Evolutionary conservation across 2,797 vertebrate genomes (phyloP), one percentile per base, ranked within the genome.

Genomic region (Cheirogaleus major): DNA sequence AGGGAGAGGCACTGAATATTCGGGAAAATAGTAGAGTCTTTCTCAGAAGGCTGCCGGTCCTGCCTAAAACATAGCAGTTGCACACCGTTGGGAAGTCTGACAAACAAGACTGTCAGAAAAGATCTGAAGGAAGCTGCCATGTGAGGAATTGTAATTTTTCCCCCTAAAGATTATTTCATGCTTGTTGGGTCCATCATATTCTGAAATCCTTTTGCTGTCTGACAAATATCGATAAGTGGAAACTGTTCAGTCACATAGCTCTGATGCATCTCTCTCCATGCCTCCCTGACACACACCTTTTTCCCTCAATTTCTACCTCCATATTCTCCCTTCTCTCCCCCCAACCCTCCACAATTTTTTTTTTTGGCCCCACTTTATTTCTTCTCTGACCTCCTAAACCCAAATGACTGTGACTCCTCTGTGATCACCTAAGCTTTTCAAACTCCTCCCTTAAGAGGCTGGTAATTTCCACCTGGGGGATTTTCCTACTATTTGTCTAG

Each of bases 161-260:
- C 27, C 76, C 73, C 48, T 52, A 89, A 81, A 96, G 83, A 91
- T 93, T 86, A 96, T 93, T 95, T 97, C 89, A 96, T 76, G 95
- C 85, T 97, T 94, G 88, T 91, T 97, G 73, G 30, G 63, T 45
- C 11, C 43, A 41, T 95, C 85, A 48, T 84, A 73, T 90, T 87
- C 70, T 41, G 78, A 96, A 97, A 93, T 75, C 48, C 41, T 92
- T 97, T 82, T 80, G 73, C 65, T 89, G 14, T 30, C 48, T 75
- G 12, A 67, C 52, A 32, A 72, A 78, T 79, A 50, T 17, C 18
- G 78, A 15, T 72, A 48, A 93, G 87, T 52, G 30, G 87, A 59
- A 91, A 72, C 52, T 41, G 13, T 67, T 59, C 27, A 27, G 65
- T 43, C 30, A 52, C 65, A 18, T 0, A 55, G 76, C 63, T 55